Percentiles rank a stretch among this genome's conserved stretches.
These are phyloP conservation scores for Trissolcus basalis DNA, from an alignment of 1,140 invertebrate genomes.

Conservation along the genomic window DNA sequence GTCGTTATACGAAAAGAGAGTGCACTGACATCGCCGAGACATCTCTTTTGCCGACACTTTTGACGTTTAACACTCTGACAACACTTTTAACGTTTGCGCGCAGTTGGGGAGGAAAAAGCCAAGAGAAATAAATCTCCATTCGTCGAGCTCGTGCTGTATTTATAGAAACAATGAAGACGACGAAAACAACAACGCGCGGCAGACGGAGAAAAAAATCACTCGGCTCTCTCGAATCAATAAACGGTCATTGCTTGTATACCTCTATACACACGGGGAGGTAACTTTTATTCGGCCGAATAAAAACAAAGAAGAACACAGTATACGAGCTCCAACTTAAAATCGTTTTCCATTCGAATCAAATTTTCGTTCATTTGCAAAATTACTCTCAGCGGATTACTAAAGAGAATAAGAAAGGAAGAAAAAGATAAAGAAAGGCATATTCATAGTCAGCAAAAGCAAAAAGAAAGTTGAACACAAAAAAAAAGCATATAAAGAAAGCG, in stretches of 20 bases:
- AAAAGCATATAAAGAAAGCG: slow-evolving; percentile 8
- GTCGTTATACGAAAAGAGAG: slow-evolving; percentile 4
- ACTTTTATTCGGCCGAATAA: too few species aligned
- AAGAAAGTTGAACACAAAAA: too few species aligned
- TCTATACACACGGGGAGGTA: too few species aligned
- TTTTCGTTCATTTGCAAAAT: slow-evolving; percentile 30
- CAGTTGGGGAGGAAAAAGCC: slow-evolving; percentile 4
- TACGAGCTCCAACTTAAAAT: slow-evolving; percentile 6
- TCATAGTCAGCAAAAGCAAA: neutral
- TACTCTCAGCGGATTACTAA: slow-evolving; percentile 1
- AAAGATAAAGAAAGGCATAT: neutral
- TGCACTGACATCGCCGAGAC: slow-evolving; percentile 2
- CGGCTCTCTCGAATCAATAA: slow-evolving; percentile 32
- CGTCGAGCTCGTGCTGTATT: slow-evolving; percentile 13
- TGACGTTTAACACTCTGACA: slow-evolving; percentile 2
- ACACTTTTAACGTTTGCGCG: slow-evolving; percentile 6
- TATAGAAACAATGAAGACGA: slow-evolving; percentile 9
- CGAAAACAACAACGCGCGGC: slow-evolving; percentile 12
- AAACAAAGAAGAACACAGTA: too few species aligned
- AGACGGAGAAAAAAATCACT: slow-evolving; percentile 17
- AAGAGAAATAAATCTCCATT: slow-evolving; percentile 21
- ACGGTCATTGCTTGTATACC: slow-evolving; percentile 14
- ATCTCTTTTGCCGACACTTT: slow-evolving; percentile 2
- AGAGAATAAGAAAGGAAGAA: slow-evolving; percentile 2
- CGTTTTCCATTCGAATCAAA: slow-evolving; percentile 21